Conservation (phyloP, 2,888 invertebrate species). For the Cataglyphis livida region DNA sequence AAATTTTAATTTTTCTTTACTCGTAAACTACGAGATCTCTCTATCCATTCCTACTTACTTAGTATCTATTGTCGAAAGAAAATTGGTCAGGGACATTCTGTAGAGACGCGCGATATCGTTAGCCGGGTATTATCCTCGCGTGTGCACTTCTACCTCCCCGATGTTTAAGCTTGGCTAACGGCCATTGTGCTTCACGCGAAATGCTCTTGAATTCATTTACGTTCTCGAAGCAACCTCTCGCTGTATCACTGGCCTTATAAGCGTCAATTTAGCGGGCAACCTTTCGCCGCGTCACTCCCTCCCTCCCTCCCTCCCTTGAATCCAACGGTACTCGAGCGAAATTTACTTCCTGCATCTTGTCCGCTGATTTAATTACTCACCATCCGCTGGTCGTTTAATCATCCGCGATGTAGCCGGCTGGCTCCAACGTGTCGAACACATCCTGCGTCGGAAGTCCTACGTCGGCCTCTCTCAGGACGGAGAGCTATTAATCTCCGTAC, state of each 20-base stretch:
- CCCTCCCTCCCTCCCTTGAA: neutral
- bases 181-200: slow-evolving; percentile 66
- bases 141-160: slow-evolving; percentile 58
- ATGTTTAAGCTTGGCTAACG: slow-evolving; percentile 71
- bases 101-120: slow-evolving; percentile 63
- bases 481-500: slow-evolving; percentile 76
- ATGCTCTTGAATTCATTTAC: slow-evolving; percentile 69
- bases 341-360: slow-evolving; percentile 43
- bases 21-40: neutral
- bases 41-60: slow-evolving; percentile 15
- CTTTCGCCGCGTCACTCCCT: slow-evolving; percentile 9
- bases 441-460: slow-evolving; percentile 71
- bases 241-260: slow-evolving; percentile 65
- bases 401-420: slow-evolving; percentile 56
- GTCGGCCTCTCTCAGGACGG: slow-evolving; percentile 55
- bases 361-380: slow-evolving; percentile 58
- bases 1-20: neutral
- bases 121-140: slow-evolving; percentile 69
- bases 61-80: slow-evolving; percentile 45
- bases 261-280: slow-evolving; percentile 28
- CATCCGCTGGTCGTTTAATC: slow-evolving; percentile 68
- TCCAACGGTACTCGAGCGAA: neutral
- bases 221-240: slow-evolving; percentile 45
- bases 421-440: slow-evolving; percentile 71
- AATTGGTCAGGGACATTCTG: slow-evolving; percentile 41